Percentiles rank a stretch among this genome's conserved stretches.
phyloP scores from a whole-genome alignment of 1,140 invertebrate species.

The Notospermus geniculatus region DNA sequence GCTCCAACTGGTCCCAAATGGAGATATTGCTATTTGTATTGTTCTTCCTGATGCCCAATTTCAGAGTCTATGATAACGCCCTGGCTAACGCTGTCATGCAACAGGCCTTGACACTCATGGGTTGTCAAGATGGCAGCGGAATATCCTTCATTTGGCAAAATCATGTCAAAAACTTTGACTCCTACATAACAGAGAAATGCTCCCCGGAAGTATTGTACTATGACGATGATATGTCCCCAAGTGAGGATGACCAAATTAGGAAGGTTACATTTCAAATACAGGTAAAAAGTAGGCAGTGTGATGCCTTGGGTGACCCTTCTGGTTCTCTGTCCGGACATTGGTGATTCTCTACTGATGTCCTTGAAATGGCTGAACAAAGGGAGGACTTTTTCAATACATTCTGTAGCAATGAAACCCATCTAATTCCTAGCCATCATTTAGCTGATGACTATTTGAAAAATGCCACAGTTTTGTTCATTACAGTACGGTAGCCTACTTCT shows the following conservation, averaged over 20 bases:
- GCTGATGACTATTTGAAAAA: no score
- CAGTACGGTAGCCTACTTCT: no score
- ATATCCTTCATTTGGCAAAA: constrained; percentile 29
- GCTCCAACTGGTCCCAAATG: no score
- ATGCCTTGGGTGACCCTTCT: no score
- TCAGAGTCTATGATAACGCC: constrained; percentile 53
- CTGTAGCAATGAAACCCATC: no score
- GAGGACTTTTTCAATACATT: no score
- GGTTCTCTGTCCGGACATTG: no score
- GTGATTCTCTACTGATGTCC: no score
- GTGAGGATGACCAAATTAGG: constrained; percentile 46
- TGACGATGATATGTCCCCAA: constrained; percentile 48
- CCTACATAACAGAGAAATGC: constrained; percentile 31
- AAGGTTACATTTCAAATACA: constrained; percentile 53
- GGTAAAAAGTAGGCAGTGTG: constrained; percentile 24
- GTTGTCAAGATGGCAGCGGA: constrained; percentile 36
- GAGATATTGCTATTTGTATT: background rate
- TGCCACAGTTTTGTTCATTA: no score
- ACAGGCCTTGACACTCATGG: constrained; percentile 44
- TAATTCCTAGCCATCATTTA: no score
- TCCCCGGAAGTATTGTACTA: constrained; percentile 40
- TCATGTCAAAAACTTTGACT: constrained; percentile 31
- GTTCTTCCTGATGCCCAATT: background rate
- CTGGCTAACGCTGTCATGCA: constrained; percentile 54
- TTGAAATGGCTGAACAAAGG: no score